Conservation (phyloP, 2,113 vertebrate species). For the Chlorodrepanis virens region DNA sequence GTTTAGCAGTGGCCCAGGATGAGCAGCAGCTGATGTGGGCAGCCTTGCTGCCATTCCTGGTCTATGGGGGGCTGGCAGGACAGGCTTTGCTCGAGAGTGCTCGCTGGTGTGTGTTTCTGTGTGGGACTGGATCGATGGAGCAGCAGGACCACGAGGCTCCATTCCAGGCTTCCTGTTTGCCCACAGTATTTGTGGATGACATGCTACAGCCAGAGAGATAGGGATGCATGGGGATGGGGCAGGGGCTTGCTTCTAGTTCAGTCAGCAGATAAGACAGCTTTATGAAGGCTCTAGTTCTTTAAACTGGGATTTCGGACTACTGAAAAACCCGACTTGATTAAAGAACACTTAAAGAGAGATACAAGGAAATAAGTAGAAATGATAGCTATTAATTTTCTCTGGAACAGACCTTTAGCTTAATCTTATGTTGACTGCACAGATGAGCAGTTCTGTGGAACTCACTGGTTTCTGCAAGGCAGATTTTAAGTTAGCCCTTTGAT, state of each 20-base stretch:
- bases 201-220: neutral
- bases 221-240: neutral
- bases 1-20: neutral
- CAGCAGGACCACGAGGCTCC: fast-evolving
- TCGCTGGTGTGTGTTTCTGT: fast-evolving
- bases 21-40: neutral
- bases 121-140: neutral
- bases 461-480: neutral
- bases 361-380: neutral
- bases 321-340: neutral
- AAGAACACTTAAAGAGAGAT: neutral
- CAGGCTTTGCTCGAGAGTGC: fast-evolving
- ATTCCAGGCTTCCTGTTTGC: neutral
- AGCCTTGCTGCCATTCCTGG: neutral
- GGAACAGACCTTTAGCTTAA: neutral
- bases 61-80: neutral
- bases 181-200: fast-evolving
- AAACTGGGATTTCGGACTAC: neutral
- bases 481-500: neutral
- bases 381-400: neutral
- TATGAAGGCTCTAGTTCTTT: neutral
- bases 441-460: neutral
- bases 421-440: neutral
- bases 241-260: neutral
- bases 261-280: neutral